Evolutionary conservation across 2,113 vertebrate species (phyloP), one percentile per base, ranked within the genome.

Genomic region (Mirza zaza): DNA sequence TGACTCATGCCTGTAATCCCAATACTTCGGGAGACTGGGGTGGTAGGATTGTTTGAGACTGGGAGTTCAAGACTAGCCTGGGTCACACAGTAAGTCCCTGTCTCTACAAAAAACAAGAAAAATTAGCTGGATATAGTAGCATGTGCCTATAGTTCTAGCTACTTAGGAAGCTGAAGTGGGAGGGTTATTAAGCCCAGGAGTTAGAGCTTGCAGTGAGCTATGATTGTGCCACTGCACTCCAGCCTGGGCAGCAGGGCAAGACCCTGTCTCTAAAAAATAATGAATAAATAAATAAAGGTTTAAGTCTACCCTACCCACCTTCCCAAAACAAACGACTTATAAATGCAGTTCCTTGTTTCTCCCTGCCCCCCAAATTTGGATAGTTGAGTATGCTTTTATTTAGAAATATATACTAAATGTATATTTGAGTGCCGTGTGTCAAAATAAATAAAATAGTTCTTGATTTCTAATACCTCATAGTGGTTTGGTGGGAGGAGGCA

Each of bases 401-500:
- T 89, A 52, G 61, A 95, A 92, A 83, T n/a, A 57, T n/a, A 39
- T 77, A 50, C 21, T 45, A n/a, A 65, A 2, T 75, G 15, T 96
- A 20, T 71, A 86, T 17, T 86, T 89, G 48, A 95, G 36, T 79
- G 34, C 5, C 18, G 20, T 93, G 45, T 84, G 57, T 94, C 63
- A 87, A 65, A 82, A 87, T 94, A 80, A 86, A 79, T 76, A 75
- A 95, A 76, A 39, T 75, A 89, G 61, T 75, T 42, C 29, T 79
- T 27, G 42, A 59, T 79, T 83, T 85, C 42, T 3, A 32, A 80
- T 42, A 79, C 57, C 63, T 87, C 39, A 25, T 55, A 85, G 52
- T 50, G 67, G 15, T 90, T 96, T 23, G 76, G 17, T 86, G 57
- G 68, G 68, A 92, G 55, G 68, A 97, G 57, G 61, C 86, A 87